Evolutionary conservation across 2,888 invertebrate genomes (phyloP).

Genomic region (Apocheima hispidaria): DNA sequence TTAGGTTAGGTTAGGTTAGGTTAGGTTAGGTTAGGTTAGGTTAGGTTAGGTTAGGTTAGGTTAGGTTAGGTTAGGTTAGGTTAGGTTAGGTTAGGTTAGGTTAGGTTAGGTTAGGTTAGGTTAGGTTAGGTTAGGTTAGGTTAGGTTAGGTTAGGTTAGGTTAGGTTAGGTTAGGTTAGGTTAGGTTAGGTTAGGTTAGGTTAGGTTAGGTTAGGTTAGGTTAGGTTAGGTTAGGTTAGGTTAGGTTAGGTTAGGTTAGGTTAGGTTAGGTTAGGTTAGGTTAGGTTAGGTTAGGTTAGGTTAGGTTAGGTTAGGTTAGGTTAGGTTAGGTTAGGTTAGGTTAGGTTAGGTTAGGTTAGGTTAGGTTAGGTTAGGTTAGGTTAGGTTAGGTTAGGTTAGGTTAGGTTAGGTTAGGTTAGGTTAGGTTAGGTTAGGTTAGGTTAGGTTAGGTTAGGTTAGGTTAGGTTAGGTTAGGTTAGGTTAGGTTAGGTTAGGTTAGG

Average conservation of each 20-base stretch:
- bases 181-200: slow-evolving; percentile 15
- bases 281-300: slow-evolving; percentile 13
- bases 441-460: slow-evolving; percentile 39
- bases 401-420: slow-evolving; percentile 41
- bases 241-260: slow-evolving; percentile 13
- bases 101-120: slow-evolving; percentile 30
- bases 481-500: slow-evolving; percentile 36
- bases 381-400: slow-evolving; percentile 33
- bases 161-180: slow-evolving; percentile 9
- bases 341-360: slow-evolving; percentile 27
- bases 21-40: too few relatives aligned
- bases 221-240: slow-evolving; percentile 13
- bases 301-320: slow-evolving; percentile 13
- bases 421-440: slow-evolving; percentile 41
- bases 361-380: slow-evolving; percentile 24
- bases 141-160: slow-evolving; percentile 7
- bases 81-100: slow-evolving; percentile 33
- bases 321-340: slow-evolving; percentile 13
- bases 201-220: slow-evolving; percentile 27
- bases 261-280: slow-evolving; percentile 11
- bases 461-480: slow-evolving; percentile 39
- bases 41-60: slow-evolving; percentile 8
- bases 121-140: slow-evolving; percentile 2
- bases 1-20: too few relatives aligned
- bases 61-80: slow-evolving; percentile 32